Evolutionary conservation across 2,113 vertebrate genomes (phyloP), one percentile per base, ranked within the genome.

Genomic region (Thunnus maccoyii): DNA sequence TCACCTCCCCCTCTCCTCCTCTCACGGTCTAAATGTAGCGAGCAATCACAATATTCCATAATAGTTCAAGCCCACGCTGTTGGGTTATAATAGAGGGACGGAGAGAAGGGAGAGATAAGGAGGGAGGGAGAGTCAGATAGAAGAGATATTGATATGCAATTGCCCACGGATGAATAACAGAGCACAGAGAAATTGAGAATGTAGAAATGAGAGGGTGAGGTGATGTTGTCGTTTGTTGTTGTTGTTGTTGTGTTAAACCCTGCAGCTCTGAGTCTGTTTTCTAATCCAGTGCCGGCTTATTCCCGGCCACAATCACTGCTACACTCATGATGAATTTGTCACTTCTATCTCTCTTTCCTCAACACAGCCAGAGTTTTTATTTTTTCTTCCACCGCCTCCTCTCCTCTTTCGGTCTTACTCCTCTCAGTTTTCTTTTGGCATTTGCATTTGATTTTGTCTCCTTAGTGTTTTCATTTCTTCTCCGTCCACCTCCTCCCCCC

Each of bases 271-370:
- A 67, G 58, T 56, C n/a, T 22, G 68, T 79, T 78, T 79, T 17
- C 60, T 83, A 56, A 79, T 66, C 48, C 72, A 9, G 61, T 3
- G 5, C 86, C 57, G 77, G 48, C n/a, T 72, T 67, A 44, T 76
- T 83, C 72, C 54, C 32, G 51, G 25, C 76, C 25, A 2, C 13
- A 47, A 72, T 83, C 20, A 2, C 61, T 68, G 75, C 66, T 71
- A 74, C 73, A 27, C 20, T 80, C 2, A 12, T 80, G 79, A 86
- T 70, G 69, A 84, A 88, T 89, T 76, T 87, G 70, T 85, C 84
- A 84, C 82, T 61, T 82, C 60, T 30, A 0, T 60, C 48, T 27
- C 44, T 18, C 15, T n/a, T 15, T 0, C 12, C 22, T 58, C 58
- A 57, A 14, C 41, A 6, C 66, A 54, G 60, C 76, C 51, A 66